A percentile compares a stretch with the other conserved stretches of the same genome.
Conservation (phyloP, 2,797 vertebrate genomes). For the Heliangelus exortis region DNA sequence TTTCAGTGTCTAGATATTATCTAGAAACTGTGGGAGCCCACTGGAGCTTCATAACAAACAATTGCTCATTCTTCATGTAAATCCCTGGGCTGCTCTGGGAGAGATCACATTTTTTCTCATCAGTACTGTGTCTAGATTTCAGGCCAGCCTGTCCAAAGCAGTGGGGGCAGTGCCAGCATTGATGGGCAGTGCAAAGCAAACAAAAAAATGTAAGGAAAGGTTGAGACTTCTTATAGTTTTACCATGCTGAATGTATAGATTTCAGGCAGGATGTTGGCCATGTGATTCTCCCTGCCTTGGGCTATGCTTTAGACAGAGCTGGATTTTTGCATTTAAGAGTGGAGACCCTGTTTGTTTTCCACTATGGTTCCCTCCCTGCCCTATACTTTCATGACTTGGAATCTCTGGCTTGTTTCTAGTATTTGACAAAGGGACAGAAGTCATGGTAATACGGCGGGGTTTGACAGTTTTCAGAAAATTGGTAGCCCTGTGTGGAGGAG, state of each 20-base stretch:
- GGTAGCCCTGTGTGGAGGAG: not conserved
- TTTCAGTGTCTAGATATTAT: not conserved
- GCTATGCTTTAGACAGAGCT: not conserved
- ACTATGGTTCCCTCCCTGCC: not conserved
- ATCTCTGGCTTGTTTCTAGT: not conserved
- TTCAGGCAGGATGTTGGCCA: not conserved
- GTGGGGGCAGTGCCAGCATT: not conserved
- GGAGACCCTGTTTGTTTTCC: not conserved
- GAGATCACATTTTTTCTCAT: not conserved
- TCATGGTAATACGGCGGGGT: not conserved
- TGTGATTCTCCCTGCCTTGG: not conserved
- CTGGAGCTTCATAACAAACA: not conserved
- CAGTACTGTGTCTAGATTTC: not conserved
- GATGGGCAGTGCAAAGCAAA: not conserved
- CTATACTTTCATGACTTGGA: not conserved
- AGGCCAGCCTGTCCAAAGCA: not conserved
- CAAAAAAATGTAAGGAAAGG: not conserved
- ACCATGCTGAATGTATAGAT: accelerated
- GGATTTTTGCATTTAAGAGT: not conserved
- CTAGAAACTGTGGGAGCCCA: not conserved
- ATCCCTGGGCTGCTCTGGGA: not conserved
- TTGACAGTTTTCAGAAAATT: not conserved
- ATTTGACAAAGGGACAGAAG: not conserved
- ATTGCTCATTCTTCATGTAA: not conserved
- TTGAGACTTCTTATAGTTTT: not conserved